Conservation (phyloP, 2,888 invertebrate genomes). For the Mesopsocus fuscifrons region DNA sequence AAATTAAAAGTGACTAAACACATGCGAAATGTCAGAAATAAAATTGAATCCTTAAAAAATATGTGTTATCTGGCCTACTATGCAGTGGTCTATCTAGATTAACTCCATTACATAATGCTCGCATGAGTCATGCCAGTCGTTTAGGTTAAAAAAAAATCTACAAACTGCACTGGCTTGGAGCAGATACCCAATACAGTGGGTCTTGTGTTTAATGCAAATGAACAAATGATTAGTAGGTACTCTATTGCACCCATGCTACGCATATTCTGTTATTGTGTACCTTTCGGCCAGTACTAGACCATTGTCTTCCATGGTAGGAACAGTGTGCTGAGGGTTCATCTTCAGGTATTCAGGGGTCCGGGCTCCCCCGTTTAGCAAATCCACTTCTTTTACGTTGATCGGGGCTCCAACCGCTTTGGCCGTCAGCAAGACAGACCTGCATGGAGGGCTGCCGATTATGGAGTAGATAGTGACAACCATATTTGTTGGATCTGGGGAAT, state of each 20-base stretch:
- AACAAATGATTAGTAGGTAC: too few species aligned
- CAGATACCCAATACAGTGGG: too few species aligned
- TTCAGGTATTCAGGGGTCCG: not conserved
- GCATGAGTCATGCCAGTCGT: not conserved
- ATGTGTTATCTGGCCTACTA: not conserved
- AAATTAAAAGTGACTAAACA: not conserved
- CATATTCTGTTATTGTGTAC: slow-evolving; percentile 1
- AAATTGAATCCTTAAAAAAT: not conserved
- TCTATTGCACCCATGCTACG: too few species aligned
- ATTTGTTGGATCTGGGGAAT: not conserved
- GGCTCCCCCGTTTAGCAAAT: not conserved
- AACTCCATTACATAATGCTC: not conserved
- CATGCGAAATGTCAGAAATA: slow-evolving; percentile 1
- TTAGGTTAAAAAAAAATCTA: not conserved
- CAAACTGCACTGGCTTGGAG: too few species aligned
- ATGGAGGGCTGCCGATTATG: slow-evolving; percentile 1
- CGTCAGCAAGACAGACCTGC: not conserved
- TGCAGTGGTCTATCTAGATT: not conserved
- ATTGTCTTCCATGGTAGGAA: not conserved
- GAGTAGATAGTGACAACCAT: not conserved
- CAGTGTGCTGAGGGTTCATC: slow-evolving; percentile 2
- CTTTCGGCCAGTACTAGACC: not conserved
- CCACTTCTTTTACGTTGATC: not conserved
- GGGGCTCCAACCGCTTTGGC: not conserved
- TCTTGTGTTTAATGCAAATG: too few species aligned